Conservation (phyloP, 2,888 invertebrate genomes). For the Oxyteleia sp. region DNA sequence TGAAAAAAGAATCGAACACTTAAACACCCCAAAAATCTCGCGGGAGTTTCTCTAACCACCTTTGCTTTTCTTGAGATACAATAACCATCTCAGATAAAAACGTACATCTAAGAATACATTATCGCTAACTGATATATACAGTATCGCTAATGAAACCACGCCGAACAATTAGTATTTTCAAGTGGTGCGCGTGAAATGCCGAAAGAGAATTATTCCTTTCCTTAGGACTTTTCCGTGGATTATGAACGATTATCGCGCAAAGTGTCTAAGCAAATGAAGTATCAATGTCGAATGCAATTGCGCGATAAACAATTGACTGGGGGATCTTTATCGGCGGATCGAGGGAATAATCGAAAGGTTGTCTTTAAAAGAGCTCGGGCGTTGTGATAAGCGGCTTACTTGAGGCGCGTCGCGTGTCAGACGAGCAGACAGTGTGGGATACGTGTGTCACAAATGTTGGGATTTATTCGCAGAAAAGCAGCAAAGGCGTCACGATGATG, state of each 20-base stretch:
- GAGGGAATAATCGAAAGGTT: conserved; percentile 69
- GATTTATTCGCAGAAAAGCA: conserved; percentile 59
- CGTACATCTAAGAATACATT: background rate
- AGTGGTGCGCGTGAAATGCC: background rate
- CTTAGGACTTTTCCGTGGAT: conserved; percentile 39
- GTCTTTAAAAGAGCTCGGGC: conserved; percentile 71
- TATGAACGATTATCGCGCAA: conserved; percentile 36
- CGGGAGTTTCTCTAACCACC: too few relatives aligned
- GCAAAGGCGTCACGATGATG: conserved; percentile 61
- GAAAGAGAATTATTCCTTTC: background rate
- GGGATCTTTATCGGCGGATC: conserved; percentile 68
- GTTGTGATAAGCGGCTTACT: conserved; percentile 71
- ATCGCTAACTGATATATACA: background rate
- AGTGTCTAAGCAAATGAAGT: conserved; percentile 56
- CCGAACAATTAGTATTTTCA: background rate
- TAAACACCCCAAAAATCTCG: too few relatives aligned
- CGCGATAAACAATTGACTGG: conserved; percentile 62
- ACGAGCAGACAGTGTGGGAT: conserved; percentile 27
- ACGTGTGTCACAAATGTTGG: conserved; percentile 48
- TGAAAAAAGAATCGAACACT: too few relatives aligned
- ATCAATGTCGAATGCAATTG: conserved; percentile 63
- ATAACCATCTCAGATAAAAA: background rate
- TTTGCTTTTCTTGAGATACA: background rate
- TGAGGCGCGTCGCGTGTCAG: conserved; percentile 56
- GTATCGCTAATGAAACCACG: background rate